A percentile compares a stretch with the other conserved stretches of the same genome.
phyloP scores from a whole-genome alignment of 2,888 invertebrate species.

The Cacoxenus indagator region DNA sequence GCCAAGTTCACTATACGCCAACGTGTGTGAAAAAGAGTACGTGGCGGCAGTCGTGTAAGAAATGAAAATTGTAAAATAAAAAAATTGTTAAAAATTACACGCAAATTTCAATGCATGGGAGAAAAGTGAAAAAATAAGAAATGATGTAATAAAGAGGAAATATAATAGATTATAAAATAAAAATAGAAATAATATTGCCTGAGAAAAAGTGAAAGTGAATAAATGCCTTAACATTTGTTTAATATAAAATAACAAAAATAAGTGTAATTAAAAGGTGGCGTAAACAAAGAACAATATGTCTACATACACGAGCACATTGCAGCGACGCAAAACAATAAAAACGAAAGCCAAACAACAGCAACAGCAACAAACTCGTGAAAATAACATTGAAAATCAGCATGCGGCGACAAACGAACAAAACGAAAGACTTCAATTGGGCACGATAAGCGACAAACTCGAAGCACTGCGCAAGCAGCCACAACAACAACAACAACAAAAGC shows the following conservation, averaged over 20 bases:
- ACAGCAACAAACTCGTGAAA: slow-evolving; percentile 42
- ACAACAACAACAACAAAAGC: slow-evolving; percentile 25
- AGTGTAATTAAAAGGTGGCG: slow-evolving; percentile 40
- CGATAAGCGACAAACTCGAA: slow-evolving; percentile 53
- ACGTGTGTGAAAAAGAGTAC: slow-evolving; percentile 25
- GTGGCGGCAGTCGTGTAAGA: slow-evolving; percentile 22
- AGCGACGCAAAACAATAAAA: slow-evolving; percentile 58
- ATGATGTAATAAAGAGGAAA: not conserved
- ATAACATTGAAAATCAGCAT: slow-evolving; percentile 42
- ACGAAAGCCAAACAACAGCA: slow-evolving; percentile 51
- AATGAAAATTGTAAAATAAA: not conserved
- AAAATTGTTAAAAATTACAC: not conserved
- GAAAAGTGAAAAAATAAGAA: not conserved
- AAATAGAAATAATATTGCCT: slow-evolving; percentile 28
- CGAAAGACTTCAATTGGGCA: slow-evolving; percentile 69
- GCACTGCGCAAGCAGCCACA: slow-evolving; percentile 23
- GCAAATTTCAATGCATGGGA: not conserved
- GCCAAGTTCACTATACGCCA: not conserved
- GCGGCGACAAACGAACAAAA: slow-evolving; percentile 52
- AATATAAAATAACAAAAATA: slow-evolving; percentile 20
- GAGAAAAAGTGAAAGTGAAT: no score
- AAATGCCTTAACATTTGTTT: slow-evolving; percentile 19
- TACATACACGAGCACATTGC: slow-evolving; percentile 46
- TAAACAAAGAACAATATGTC: slow-evolving; percentile 45
- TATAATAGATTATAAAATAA: slow-evolving; percentile 24